Conservation (phyloP, 1,140 invertebrate genomes). For the Daktulosphaira vitifoliae region DNA sequence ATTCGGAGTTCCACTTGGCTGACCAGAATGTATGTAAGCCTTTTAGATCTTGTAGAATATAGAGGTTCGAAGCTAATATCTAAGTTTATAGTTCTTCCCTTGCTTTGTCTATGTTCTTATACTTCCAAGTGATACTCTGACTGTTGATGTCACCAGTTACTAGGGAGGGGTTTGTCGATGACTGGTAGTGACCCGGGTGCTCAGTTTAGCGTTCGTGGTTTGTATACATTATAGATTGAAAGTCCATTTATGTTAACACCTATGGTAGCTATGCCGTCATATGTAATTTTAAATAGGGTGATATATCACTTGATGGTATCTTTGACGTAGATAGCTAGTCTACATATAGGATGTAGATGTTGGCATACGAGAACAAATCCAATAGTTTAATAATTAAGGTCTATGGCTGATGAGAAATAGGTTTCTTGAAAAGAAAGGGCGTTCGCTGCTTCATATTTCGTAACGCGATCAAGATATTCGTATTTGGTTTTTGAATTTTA, state of each 20-base stretch:
- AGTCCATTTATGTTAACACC: neutral
- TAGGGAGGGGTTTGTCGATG: neutral
- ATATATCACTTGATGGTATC: neutral
- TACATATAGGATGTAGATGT: neutral
- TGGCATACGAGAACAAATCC: neutral
- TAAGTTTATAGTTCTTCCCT: neutral
- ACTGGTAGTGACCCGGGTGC: neutral
- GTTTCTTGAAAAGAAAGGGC: neutral
- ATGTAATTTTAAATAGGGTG: neutral
- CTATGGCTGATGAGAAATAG: neutral
- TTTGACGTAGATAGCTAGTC: neutral
- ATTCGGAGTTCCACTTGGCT: neutral
- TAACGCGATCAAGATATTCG: neutral
- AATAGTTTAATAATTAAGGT: neutral
- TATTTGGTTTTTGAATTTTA: neutral
- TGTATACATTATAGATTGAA: neutral
- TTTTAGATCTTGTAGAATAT: too few relatives aligned
- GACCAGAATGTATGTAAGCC: too few relatives aligned
- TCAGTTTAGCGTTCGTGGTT: neutral
- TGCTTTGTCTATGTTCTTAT: neutral
- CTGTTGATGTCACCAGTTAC: neutral
- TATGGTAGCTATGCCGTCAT: neutral
- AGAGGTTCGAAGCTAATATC: neutral
- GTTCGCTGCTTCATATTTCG: neutral
- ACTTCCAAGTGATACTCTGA: neutral